Conservation (phyloP, 2,888 invertebrate genomes). For the Bruchidius siliquastri region DNA sequence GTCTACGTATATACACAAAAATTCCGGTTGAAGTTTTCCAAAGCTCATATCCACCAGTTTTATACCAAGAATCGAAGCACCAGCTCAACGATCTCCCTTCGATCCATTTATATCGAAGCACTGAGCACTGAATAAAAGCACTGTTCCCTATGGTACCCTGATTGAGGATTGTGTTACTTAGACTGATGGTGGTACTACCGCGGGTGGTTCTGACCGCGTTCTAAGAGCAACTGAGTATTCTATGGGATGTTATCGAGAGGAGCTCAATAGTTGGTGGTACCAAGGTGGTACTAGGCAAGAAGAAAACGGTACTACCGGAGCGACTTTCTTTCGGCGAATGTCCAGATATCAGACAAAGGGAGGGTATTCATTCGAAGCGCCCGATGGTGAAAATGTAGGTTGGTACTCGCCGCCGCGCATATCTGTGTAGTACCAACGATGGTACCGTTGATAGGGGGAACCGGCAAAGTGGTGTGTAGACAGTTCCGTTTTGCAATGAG, state of each 20-base stretch:
- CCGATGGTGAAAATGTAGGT: not conserved
- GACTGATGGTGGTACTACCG: not conserved
- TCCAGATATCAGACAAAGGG: not conserved
- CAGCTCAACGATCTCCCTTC: slow-evolving; percentile 27
- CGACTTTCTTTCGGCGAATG: not conserved
- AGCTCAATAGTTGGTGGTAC: not conserved
- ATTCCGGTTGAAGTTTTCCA: not conserved
- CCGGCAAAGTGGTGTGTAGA: not conserved
- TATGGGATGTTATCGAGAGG: not conserved
- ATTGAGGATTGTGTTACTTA: not conserved
- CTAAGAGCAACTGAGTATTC: not conserved
- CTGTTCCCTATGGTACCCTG: not conserved
- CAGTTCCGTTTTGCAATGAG: not conserved
- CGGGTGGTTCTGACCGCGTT: not conserved
- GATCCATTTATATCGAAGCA: slow-evolving; percentile 26
- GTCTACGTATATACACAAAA: not conserved
- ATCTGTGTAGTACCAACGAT: not conserved
- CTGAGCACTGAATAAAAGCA: not conserved
- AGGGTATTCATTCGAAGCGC: not conserved
- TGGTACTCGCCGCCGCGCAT: not conserved
- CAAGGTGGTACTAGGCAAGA: not conserved
- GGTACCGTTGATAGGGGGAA: not conserved
- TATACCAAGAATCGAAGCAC: slow-evolving; percentile 21
- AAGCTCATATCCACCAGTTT: not conserved
- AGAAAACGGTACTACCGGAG: not conserved